Percentiles rank a stretch among this genome's conserved stretches.
Conservation (phyloP, 2,888 invertebrate species). For the Drosophila atroscutellata region DNA sequence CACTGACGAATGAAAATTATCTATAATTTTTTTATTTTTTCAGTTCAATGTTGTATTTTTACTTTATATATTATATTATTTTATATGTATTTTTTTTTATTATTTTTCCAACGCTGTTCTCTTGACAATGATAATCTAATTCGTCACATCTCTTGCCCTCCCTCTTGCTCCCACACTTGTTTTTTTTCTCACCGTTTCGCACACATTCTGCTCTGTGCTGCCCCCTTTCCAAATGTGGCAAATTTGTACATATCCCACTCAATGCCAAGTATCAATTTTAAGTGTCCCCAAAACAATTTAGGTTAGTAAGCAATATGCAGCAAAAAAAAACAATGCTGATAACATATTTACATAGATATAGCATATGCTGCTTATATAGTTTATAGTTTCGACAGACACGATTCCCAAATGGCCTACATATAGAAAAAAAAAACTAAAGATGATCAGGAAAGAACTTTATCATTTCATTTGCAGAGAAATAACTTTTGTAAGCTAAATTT, state of each 20-base stretch:
- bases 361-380: background rate
- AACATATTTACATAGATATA: background rate
- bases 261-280: slow-evolving; percentile 75
- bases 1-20: background rate
- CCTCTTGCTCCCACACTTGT: background rate
- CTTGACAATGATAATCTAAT: slow-evolving; percentile 35
- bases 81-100: slow-evolving; percentile 25
- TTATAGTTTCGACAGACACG: background rate
- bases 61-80: background rate
- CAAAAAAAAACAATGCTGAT: slow-evolving; percentile 37
- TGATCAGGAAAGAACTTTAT: background rate
- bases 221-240: slow-evolving; percentile 31
- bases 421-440: background rate
- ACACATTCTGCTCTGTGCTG: slow-evolving; percentile 7
- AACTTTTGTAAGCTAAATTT: background rate
- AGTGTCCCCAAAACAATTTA: slow-evolving; percentile 66
- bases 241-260: slow-evolving; percentile 51
- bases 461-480: background rate
- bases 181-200: slow-evolving; percentile 6
- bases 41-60: slow-evolving; percentile 14
- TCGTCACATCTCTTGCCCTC: background rate
- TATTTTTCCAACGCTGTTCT: slow-evolving; percentile 19
- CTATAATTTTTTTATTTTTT: background rate
- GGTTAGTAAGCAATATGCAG: slow-evolving; percentile 61
- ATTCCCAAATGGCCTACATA: background rate